phyloP scores from a whole-genome alignment of 2,797 vertebrate species.

The Lepus townsendii region DNA sequence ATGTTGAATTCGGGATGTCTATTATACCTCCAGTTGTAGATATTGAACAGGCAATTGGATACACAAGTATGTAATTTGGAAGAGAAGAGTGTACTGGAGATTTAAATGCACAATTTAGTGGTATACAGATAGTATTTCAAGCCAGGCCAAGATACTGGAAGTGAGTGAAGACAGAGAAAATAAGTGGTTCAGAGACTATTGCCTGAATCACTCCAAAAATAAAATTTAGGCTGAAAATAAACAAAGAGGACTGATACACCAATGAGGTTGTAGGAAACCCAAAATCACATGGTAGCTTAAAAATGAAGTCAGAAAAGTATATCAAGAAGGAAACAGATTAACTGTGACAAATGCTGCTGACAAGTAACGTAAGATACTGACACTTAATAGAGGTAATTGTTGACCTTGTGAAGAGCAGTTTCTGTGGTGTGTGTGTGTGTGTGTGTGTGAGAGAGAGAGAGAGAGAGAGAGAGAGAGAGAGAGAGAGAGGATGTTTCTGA shows the following conservation, averaged over 20 bases:
- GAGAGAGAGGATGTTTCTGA: not conserved
- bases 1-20: not conserved
- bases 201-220: not conserved
- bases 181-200: not conserved
- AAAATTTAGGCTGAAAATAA: not conserved
- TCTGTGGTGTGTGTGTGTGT: not conserved
- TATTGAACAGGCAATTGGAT: not conserved
- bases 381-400: not conserved
- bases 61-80: not conserved
- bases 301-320: constrained; percentile 12
- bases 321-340: not conserved
- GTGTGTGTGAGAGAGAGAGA: not conserved
- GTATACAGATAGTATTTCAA: not conserved
- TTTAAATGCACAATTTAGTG: not conserved
- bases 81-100: not conserved
- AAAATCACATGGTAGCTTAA: not conserved
- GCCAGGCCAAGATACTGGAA: not conserved
- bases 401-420: constrained; percentile 15
- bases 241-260: not conserved
- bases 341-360: not conserved
- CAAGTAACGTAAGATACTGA: not conserved
- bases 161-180: not conserved
- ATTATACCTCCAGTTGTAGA: not conserved
- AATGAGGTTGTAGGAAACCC: not conserved
- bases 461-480: no score